Percentiles rank a stretch among this genome's conserved stretches.
Conservation (phyloP, 2,113 vertebrate genomes). For the Oryzias javanicus region DNA sequence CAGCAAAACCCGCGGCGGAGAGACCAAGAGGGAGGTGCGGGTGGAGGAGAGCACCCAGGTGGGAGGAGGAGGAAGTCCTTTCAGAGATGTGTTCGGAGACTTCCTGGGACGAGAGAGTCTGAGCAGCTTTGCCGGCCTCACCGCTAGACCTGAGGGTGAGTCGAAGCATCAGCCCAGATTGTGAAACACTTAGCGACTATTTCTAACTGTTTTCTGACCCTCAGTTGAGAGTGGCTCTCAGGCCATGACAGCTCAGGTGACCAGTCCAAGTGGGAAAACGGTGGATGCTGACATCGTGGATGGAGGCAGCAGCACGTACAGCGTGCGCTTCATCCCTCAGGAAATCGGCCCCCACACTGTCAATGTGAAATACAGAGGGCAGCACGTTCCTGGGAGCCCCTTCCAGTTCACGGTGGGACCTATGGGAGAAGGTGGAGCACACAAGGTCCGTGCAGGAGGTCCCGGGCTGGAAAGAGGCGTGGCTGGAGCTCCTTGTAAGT, state of each 20-base stretch:
- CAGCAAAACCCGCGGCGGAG: slow-evolving; percentile 91
- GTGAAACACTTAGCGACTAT: neutral
- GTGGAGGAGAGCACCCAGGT: slow-evolving; percentile 95
- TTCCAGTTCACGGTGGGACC: slow-evolving; percentile 94
- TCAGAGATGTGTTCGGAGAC: slow-evolving; percentile 89
- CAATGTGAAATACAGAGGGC: slow-evolving; percentile 89
- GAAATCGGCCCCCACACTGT: slow-evolving; percentile 91
- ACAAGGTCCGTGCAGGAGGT: slow-evolving; percentile 90
- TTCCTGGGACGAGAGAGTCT: slow-evolving; percentile 89
- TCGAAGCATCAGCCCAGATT: neutral
- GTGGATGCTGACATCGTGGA: slow-evolving; percentile 88
- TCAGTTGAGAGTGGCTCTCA: slow-evolving; percentile 83
- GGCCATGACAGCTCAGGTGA: slow-evolving; percentile 92
- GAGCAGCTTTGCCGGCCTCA: slow-evolving; percentile 82
- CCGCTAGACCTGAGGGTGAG: slow-evolving; percentile 85
- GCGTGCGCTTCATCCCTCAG: slow-evolving; percentile 89
- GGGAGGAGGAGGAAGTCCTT: slow-evolving; percentile 88
- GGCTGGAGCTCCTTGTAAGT: slow-evolving; percentile 83
- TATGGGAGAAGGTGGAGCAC: slow-evolving; percentile 85
- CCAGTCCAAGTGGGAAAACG: slow-evolving; percentile 88
- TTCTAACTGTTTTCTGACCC: no score
- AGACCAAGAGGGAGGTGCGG: slow-evolving; percentile 92
- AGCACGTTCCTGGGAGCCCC: slow-evolving; percentile 91
- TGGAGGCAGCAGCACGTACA: slow-evolving; percentile 89
- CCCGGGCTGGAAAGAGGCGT: slow-evolving; percentile 87